Percentiles rank a stretch among this genome's conserved stretches.
These are phyloP conservation scores for Drosophila recens DNA, from an alignment of 2,888 invertebrate species.

Conservation along the genomic window DNA sequence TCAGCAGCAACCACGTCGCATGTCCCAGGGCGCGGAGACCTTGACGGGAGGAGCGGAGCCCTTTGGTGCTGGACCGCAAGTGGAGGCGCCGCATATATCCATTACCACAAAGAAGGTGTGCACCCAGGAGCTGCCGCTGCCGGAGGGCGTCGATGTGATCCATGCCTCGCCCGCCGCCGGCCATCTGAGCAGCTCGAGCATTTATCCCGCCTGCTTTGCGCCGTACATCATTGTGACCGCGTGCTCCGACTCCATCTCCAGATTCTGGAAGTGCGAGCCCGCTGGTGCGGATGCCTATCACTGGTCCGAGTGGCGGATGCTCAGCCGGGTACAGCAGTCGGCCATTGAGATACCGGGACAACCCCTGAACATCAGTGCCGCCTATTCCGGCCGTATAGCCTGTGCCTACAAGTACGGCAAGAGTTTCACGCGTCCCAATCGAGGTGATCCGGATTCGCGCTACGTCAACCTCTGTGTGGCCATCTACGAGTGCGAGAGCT, in stretches of 20 bases:
- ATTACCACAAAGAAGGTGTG: slow-evolving; percentile 97
- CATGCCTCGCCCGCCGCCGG: slow-evolving; percentile 98
- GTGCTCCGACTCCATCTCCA: slow-evolving; percentile 94
- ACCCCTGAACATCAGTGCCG: slow-evolving; percentile 97
- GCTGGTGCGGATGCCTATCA: slow-evolving; percentile 86
- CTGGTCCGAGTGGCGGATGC: slow-evolving; percentile 97
- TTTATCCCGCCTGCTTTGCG: slow-evolving; percentile 99
- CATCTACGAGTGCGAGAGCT: slow-evolving; percentile 99
- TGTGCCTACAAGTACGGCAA: slow-evolving; percentile 98
- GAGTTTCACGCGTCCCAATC: slow-evolving; percentile 93
- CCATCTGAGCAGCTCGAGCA: slow-evolving; percentile 98
- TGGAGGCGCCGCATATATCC: slow-evolving; percentile 89
- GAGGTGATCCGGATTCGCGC: slow-evolving; percentile 91
- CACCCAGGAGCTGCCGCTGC: slow-evolving; percentile 94
- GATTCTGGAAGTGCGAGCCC: slow-evolving; percentile 92
- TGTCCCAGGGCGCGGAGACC: slow-evolving; percentile 77
- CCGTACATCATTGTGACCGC: slow-evolving; percentile 98
- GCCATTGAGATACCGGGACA: slow-evolving; percentile 92
- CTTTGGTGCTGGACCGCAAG: slow-evolving; percentile 69
- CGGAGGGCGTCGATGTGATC: slow-evolving; percentile 95
- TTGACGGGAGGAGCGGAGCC: slow-evolving; percentile 77
- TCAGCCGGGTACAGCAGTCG: slow-evolving; percentile 89
- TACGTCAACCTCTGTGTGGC: slow-evolving; percentile 97
- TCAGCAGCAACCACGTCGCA: slow-evolving; percentile 60
- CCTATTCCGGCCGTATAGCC: slow-evolving; percentile 98